Percentiles rank a stretch among this genome's conserved stretches.
phyloP scores from a whole-genome alignment of 2,888 invertebrate species.

The Nomada fucata region DNA sequence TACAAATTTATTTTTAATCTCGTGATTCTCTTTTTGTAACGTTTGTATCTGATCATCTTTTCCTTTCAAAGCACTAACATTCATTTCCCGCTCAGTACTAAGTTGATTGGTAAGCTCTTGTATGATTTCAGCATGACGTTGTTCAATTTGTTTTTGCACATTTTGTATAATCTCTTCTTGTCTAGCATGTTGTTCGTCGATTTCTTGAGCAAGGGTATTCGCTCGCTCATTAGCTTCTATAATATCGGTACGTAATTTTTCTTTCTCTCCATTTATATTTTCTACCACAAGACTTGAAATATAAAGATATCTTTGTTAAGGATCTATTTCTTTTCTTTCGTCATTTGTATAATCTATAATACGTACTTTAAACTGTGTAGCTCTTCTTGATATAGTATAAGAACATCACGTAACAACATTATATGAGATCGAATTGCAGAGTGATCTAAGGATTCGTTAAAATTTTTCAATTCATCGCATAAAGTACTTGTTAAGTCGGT shows the following conservation, averaged over 20 bases:
- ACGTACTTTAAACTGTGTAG: slow-evolving; percentile 86
- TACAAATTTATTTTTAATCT: slow-evolving; percentile 87
- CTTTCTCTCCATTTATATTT: slow-evolving; percentile 90
- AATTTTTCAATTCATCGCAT: slow-evolving; percentile 87
- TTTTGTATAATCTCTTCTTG: slow-evolving; percentile 91
- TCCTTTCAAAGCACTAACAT: slow-evolving; percentile 86
- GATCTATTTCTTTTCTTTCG: neutral
- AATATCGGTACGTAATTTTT: slow-evolving; percentile 92
- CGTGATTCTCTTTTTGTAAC: slow-evolving; percentile 89
- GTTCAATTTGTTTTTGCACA: slow-evolving; percentile 88
- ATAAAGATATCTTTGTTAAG: slow-evolving; percentile 9
- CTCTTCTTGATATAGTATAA: slow-evolving; percentile 89
- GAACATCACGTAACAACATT: slow-evolving; percentile 87
- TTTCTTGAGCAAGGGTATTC: slow-evolving; percentile 93
- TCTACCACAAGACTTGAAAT: slow-evolving; percentile 85
- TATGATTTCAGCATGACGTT: slow-evolving; percentile 91
- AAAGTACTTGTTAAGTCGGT: slow-evolving; percentile 88
- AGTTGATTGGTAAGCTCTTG: slow-evolving; percentile 89
- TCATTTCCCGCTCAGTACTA: slow-evolving; percentile 90
- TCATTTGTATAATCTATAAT: slow-evolving; percentile 4
- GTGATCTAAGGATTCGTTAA: slow-evolving; percentile 82
- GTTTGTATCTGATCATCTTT: slow-evolving; percentile 88
- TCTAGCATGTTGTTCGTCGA: slow-evolving; percentile 94
- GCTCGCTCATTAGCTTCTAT: slow-evolving; percentile 93
- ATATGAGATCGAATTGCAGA: slow-evolving; percentile 83